A percentile compares a stretch with the other conserved stretches of the same genome.
These are phyloP conservation scores for Scrobipalpa atriplicella DNA, from an alignment of 2,888 invertebrate species.

Conservation along the genomic window DNA sequence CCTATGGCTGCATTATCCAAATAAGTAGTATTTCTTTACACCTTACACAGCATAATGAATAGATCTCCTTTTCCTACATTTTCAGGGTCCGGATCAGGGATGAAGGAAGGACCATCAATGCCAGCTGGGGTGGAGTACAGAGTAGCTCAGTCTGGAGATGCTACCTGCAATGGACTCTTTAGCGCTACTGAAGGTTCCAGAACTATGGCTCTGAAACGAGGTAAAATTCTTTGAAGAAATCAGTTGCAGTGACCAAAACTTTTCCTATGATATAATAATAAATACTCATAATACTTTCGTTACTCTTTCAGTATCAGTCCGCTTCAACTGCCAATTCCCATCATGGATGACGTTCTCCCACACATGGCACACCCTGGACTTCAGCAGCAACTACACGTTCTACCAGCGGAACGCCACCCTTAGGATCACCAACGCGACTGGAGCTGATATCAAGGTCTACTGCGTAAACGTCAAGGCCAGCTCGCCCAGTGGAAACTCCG, in stretches of 20 bases:
- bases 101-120: slow-evolving; percentile 61
- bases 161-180: slow-evolving; percentile 96
- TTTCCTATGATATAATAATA: neutral
- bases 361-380: slow-evolving; percentile 96
- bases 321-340: slow-evolving; percentile 93
- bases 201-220: slow-evolving; percentile 91
- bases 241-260: no score
- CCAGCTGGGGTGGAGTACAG: slow-evolving; percentile 87
- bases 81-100: slow-evolving; percentile 58
- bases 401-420: slow-evolving; percentile 91
- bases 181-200: slow-evolving; percentile 94
- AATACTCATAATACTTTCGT: neutral
- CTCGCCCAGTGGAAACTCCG: slow-evolving; percentile 77
- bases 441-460: slow-evolving; percentile 85
- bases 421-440: slow-evolving; percentile 85
- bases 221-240: slow-evolving; percentile 62
- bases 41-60: neutral
- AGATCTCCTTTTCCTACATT: neutral
- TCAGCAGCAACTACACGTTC: slow-evolving; percentile 92
- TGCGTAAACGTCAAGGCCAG: slow-evolving; percentile 84
- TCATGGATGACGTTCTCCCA: slow-evolving; percentile 92
- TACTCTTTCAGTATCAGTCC: slow-evolving; percentile 84
- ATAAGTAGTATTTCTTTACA: neutral
- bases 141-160: slow-evolving; percentile 95
- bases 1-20: slow-evolving; percentile 4